These are phyloP conservation scores for Odontamblyopus rebecca DNA, from an alignment of 2,797 vertebrate genomes.

Conservation along the genomic window DNA sequence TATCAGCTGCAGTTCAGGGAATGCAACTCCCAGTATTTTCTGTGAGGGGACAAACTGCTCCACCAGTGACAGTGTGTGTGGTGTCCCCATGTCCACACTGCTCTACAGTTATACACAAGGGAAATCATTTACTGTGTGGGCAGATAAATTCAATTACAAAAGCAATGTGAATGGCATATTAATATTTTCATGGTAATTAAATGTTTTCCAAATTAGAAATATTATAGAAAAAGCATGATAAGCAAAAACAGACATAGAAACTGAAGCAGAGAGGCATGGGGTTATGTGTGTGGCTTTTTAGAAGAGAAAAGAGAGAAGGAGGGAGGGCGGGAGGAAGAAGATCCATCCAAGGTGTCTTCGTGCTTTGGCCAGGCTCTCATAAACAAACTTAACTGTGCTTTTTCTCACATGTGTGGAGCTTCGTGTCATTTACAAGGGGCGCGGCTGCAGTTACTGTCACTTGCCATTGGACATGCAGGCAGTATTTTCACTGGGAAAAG, in stretches of 20 bases:
- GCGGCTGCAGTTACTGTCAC: conserved; percentile 13
- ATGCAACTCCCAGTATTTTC: not conserved
- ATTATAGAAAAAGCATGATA: too few relatives aligned
- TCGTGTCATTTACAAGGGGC: conserved; percentile 13
- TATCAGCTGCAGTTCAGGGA: conserved; percentile 13
- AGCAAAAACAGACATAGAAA: conserved; percentile 20
- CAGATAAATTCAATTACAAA: not conserved
- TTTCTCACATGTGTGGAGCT: conserved; percentile 26
- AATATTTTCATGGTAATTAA: not conserved
- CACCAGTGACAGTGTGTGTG: not conserved
- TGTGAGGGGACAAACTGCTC: not conserved
- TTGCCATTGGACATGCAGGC: conserved; percentile 5
- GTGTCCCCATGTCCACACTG: conserved; percentile 16
- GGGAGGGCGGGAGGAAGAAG: not conserved
- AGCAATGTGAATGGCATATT: not conserved
- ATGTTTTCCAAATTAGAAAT: not conserved
- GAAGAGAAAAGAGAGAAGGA: conserved; percentile 12
- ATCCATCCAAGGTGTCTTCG: conserved; percentile 37
- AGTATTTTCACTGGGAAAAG: conserved; percentile 2
- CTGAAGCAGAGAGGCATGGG: conserved; percentile 32
- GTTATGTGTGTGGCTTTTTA: conserved; percentile 41
- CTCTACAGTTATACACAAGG: conserved; percentile 1
- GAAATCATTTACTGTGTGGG: not conserved
- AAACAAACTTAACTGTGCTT: conserved; percentile 41
- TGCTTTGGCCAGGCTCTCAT: conserved; percentile 30